Evolutionary conservation across 2,113 vertebrate species (phyloP).

Genomic region (Gymnobelideus leadbeateri): DNA sequence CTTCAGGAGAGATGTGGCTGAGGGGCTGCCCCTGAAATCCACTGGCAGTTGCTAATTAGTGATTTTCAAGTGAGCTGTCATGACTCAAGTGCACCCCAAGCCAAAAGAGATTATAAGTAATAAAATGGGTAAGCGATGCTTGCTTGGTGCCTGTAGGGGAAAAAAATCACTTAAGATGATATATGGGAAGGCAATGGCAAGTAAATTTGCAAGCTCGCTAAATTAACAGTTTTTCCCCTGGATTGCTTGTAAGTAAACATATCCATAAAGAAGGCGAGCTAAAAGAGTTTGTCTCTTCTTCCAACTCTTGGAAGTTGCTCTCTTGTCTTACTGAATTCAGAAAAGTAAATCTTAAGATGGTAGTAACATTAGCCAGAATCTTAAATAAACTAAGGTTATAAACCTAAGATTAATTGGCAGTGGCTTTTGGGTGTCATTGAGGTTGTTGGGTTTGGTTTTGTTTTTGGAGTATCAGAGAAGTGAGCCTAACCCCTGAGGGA

Average conservation of each 20-base stretch:
- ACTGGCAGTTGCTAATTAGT: neutral
- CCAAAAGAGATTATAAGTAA: neutral
- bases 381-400: neutral
- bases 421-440: neutral
- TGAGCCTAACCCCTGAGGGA: neutral
- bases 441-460: too few species aligned
- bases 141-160: neutral
- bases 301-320: neutral
- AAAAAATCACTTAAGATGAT: neutral
- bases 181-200: neutral
- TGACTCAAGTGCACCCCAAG: neutral
- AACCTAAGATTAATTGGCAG: neutral
- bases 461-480: neutral
- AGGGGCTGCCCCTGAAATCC: neutral
- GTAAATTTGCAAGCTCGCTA: neutral
- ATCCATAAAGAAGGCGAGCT: too few species aligned
- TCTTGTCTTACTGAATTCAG: neutral
- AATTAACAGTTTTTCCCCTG: neutral
- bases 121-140: neutral
- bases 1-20: neutral
- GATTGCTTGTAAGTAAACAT: too few species aligned
- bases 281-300: neutral
- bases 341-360: neutral
- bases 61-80: neutral
- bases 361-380: neutral